These are phyloP conservation scores for Epizoanthus rinbou DNA, from an alignment of 92 coral and sea anemone genomes.

Conservation along the genomic window DNA sequence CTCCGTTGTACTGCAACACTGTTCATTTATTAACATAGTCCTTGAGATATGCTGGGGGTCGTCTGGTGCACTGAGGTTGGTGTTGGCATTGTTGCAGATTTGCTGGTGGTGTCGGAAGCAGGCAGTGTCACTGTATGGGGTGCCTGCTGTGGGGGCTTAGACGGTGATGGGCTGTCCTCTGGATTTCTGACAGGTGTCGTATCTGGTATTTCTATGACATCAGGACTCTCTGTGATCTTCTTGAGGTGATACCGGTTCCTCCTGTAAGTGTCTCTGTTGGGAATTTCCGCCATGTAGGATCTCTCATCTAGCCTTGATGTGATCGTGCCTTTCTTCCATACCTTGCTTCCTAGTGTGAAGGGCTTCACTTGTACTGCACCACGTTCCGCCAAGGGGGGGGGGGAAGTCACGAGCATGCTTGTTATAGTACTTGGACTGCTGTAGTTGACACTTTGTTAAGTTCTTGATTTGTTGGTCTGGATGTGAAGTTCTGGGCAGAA, in stretches of 20 bases:
- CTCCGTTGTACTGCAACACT: not conserved
- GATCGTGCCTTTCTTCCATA: constrained; percentile 47
- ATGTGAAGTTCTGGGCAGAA: constrained; percentile 22
- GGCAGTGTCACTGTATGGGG: not conserved
- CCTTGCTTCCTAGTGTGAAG: constrained; percentile 27
- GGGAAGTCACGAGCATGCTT: constrained; percentile 24
- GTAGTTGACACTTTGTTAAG: constrained; percentile 14
- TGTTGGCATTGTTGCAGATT: not conserved
- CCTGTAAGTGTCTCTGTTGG: constrained; percentile 45
- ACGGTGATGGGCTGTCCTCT: not conserved
- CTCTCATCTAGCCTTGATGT: constrained; percentile 47
- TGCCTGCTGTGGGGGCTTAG: not conserved
- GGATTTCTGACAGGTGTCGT: constrained; percentile 4
- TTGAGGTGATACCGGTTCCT: constrained; percentile 43
- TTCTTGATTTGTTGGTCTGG: constrained; percentile 22
- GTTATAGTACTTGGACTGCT: constrained; percentile 47
- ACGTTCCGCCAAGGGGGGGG: constrained; percentile 9
- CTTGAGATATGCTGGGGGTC: constrained; percentile 39
- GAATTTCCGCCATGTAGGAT: constrained; percentile 42
- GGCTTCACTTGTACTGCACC: constrained; percentile 41
- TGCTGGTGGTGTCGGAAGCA: not conserved
- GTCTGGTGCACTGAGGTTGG: constrained; percentile 32
- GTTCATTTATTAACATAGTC: constrained; percentile 16
- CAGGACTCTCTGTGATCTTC: constrained; percentile 40
- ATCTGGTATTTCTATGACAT: not conserved